Evolutionary conservation across 1,140 invertebrate species (phyloP).

Genomic region (Drosophila ananassae): DNA sequence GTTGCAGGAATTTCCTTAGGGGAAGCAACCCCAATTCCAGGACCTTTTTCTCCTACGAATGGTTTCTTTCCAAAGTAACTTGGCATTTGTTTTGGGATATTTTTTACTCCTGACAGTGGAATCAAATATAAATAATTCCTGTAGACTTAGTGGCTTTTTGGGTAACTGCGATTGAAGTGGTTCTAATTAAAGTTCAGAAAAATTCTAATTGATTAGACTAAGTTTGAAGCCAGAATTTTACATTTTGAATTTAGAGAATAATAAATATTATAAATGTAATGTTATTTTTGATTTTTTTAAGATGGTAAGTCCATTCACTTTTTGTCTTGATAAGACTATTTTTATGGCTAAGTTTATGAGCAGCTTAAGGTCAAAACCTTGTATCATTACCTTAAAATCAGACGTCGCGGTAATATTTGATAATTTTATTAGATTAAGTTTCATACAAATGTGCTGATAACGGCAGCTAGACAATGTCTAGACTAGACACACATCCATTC

Average conservation of each 20-base stretch:
- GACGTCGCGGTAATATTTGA: neutral
- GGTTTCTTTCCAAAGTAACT: neutral
- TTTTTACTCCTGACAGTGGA: neutral
- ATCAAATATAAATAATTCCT: neutral
- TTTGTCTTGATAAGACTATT: too few relatives aligned
- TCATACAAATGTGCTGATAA: constrained; percentile 77
- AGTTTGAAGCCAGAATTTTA: too few relatives aligned
- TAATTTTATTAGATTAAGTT: constrained; percentile 67
- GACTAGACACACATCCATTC: constrained; percentile 33
- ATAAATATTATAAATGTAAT: too few relatives aligned
- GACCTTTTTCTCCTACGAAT: neutral
- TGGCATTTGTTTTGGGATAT: neutral
- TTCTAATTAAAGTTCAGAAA: too few relatives aligned
- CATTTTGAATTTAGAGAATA: too few relatives aligned
- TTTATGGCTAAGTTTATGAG: too few relatives aligned
- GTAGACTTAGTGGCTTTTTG: too few relatives aligned
- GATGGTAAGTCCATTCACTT: too few relatives aligned
- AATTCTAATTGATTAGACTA: too few relatives aligned
- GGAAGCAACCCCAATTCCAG: neutral
- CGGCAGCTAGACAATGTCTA: constrained; percentile 71
- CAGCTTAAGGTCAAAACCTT: neutral
- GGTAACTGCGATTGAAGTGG: too few relatives aligned
- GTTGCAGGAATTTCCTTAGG: neutral
- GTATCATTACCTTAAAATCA: neutral
- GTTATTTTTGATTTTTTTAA: too few relatives aligned